A percentile compares a stretch with the other conserved stretches of the same genome.
These are phyloP conservation scores for Sciurus carolinensis DNA, from an alignment of 2,797 vertebrate genomes.

Conservation along the genomic window DNA sequence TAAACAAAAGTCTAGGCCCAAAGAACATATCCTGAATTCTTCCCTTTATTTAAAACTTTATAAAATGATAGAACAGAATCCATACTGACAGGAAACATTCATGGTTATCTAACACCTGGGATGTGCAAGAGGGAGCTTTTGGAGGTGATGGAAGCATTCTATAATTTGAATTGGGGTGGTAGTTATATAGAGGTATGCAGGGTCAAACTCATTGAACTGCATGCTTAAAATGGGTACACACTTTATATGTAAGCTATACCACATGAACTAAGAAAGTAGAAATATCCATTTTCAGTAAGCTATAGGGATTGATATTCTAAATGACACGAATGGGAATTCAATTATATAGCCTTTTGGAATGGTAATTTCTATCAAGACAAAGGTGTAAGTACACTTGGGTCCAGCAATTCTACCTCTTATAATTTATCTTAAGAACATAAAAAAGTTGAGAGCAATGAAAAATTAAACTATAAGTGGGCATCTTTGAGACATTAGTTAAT, in stretches of 20 bases:
- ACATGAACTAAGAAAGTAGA: conserved; percentile 11
- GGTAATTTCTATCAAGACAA: conserved; percentile 10
- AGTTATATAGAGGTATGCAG: background rate
- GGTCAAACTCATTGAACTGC: conserved; percentile 4
- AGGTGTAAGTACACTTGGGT: background rate
- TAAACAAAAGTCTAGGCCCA: conserved; percentile 30
- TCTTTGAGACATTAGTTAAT: conserved; percentile 38
- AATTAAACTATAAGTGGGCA: background rate
- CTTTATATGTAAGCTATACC: conserved; percentile 6
- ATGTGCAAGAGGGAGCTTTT: background rate
- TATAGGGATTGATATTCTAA: background rate
- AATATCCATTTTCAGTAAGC: conserved; percentile 29
- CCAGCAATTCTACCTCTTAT: background rate
- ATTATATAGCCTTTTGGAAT: background rate
- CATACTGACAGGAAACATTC: background rate
- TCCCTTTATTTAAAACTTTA: background rate
- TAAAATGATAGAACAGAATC: background rate
- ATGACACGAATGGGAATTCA: background rate
- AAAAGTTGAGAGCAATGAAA: conserved; percentile 21
- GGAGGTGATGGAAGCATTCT: background rate
- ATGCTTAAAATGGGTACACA: background rate
- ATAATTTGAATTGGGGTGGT: background rate
- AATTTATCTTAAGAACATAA: conserved; percentile 42
- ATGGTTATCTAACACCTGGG: background rate
- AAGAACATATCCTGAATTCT: background rate